phyloP scores from a whole-genome alignment of 2,888 invertebrate species.

The Tetrapedia diversipes region DNA sequence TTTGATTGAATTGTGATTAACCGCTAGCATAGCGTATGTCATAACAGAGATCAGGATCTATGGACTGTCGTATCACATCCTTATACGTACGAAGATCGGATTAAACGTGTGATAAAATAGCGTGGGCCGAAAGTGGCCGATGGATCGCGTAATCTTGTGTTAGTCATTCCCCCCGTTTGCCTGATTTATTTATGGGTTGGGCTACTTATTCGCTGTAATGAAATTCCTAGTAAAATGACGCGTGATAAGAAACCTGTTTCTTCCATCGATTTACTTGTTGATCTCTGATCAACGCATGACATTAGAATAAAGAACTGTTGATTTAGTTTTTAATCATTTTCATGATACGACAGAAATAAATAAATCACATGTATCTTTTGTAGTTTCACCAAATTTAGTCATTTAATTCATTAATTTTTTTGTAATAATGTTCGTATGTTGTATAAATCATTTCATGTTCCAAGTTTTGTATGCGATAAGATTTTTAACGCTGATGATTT shows the following conservation, averaged over 20 bases:
- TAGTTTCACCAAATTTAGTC: neutral
- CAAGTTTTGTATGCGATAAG: no score
- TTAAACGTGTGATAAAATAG: constrained; percentile 73
- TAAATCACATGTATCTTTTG: no score
- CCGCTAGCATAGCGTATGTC: neutral
- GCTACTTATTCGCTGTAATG: constrained; percentile 78
- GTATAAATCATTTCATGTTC: neutral
- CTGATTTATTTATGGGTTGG: constrained; percentile 80
- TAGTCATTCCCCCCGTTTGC: constrained; percentile 76
- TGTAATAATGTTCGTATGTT: constrained; percentile 1
- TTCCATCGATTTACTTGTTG: constrained; percentile 37
- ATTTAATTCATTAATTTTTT: neutral
- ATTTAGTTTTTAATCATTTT: constrained; percentile 27
- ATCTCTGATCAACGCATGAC: constrained; percentile 39
- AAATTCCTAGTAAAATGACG: constrained; percentile 79
- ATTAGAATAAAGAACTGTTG: constrained; percentile 19
- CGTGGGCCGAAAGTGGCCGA: constrained; percentile 78
- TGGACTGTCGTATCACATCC: constrained; percentile 38
- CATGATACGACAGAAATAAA: neutral
- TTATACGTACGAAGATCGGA: constrained; percentile 59
- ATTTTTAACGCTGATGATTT: neutral
- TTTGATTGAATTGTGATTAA: neutral
- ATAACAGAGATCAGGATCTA: neutral
- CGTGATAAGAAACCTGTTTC: constrained; percentile 75
- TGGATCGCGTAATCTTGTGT: constrained; percentile 77